Evolutionary conservation across 2,113 vertebrate genomes (phyloP).

Genomic region (Pelobates fuscus): DNA sequence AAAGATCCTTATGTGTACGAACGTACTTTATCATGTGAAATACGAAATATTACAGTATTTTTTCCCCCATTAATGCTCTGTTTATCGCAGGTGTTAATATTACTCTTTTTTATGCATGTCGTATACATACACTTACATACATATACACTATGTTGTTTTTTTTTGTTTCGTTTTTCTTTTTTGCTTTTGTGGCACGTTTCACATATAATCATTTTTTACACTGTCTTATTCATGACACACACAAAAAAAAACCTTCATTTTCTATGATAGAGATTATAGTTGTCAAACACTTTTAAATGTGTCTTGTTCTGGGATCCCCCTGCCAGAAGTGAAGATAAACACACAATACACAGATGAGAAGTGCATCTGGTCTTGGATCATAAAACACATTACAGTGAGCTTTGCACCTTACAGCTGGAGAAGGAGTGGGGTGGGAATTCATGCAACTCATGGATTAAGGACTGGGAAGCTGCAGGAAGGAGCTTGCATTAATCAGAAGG

Average conservation of each 20-base stretch:
- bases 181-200: too few relatives aligned
- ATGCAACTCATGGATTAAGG: constrained; percentile 49
- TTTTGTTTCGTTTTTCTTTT: too few relatives aligned
- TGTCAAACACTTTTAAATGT: constrained; percentile 14
- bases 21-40: too few relatives aligned
- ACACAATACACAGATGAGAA: constrained; percentile 35
- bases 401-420: constrained; percentile 44
- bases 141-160: too few relatives aligned
- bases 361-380: constrained; percentile 47
- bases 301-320: constrained; percentile 31
- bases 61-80: too few relatives aligned
- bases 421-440: constrained; percentile 43
- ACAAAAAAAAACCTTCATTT: background rate
- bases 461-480: constrained; percentile 40
- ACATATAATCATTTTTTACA: too few relatives aligned
- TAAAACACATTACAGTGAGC: constrained; percentile 55
- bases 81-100: too few relatives aligned
- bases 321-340: constrained; percentile 53
- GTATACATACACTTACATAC: too few relatives aligned
- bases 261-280: constrained; percentile 13
- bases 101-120: too few relatives aligned
- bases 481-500: constrained; percentile 9
- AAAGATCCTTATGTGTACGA: too few relatives aligned
- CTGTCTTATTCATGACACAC: too few relatives aligned
- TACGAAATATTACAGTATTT: too few relatives aligned